These are phyloP conservation scores for Nomada hirtipes DNA, from an alignment of 2,888 invertebrate species.

Conservation along the genomic window DNA sequence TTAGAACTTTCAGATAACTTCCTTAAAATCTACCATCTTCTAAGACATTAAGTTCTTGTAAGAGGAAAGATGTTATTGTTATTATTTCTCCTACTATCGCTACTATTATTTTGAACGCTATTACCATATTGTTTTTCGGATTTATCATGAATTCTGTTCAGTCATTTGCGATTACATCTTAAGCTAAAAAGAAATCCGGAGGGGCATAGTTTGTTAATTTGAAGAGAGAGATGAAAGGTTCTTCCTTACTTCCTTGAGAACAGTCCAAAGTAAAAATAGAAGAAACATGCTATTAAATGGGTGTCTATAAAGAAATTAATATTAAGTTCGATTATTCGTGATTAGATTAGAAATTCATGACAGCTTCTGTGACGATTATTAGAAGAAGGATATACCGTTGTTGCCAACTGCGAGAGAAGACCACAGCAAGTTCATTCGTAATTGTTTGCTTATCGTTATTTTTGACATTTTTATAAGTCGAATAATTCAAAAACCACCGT, in stretches of 20 bases:
- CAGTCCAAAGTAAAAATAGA: constrained; percentile 20
- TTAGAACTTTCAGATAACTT: constrained; percentile 81
- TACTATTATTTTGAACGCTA: constrained; percentile 58
- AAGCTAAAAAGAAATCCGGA: constrained; percentile 58
- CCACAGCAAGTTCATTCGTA: constrained; percentile 1
- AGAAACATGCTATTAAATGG: constrained; percentile 50
- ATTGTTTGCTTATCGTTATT: constrained; percentile 21
- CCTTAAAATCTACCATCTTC: constrained; percentile 70
- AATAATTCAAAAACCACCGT: constrained; percentile 12
- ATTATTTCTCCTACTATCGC: constrained; percentile 56
- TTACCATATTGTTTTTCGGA: constrained; percentile 55
- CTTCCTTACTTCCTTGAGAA: constrained; percentile 14
- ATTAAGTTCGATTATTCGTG: constrained; percentile 34
- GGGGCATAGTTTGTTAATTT: constrained; percentile 59
- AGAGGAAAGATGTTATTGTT: constrained; percentile 68
- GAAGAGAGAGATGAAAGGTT: constrained; percentile 22
- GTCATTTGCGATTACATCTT: constrained; percentile 69
- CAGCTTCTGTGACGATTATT: constrained; percentile 31
- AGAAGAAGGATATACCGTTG: constrained; percentile 6
- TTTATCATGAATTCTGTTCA: constrained; percentile 62
- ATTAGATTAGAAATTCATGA: constrained; percentile 52
- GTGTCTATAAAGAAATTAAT: constrained; percentile 50
- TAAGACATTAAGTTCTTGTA: constrained; percentile 76
- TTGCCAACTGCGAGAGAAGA: constrained; percentile 12
- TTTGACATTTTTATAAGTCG: constrained; percentile 16